A percentile compares a stretch with the other conserved stretches of the same genome.
Conservation (phyloP, 2,888 invertebrate genomes). For the Tetranychus piercei region DNA sequence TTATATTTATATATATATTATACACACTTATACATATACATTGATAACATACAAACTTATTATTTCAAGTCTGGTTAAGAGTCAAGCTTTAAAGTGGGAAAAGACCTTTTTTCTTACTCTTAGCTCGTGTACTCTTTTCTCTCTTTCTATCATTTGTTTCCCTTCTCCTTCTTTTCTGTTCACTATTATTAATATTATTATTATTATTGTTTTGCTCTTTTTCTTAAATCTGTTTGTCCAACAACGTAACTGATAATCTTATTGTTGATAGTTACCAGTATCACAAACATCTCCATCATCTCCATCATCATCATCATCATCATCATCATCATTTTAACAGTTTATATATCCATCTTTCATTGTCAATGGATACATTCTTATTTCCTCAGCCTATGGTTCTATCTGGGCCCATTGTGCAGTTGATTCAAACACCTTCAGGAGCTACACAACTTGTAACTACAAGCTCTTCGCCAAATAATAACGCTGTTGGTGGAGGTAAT, state of each 20-base stretch:
- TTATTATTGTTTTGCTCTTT: not conserved
- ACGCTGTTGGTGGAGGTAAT: not conserved
- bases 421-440: constrained; percentile 23
- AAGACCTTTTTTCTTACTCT: not conserved
- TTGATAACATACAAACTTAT: not conserved
- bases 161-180: not conserved
- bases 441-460: constrained; percentile 16
- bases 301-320: not conserved
- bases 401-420: constrained; percentile 25
- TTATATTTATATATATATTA: not conserved
- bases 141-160: not conserved
- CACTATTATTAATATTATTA: not conserved
- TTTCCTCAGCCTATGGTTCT: not conserved
- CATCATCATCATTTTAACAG: not conserved
- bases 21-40: not conserved
- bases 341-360: not conserved
- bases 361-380: constrained; percentile 6
- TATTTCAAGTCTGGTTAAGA: not conserved
- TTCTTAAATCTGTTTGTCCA: not conserved
- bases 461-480: constrained; percentile 4
- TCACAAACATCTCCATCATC: not conserved
- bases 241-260: not conserved
- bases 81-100: constrained; percentile 4
- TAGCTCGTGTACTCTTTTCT: not conserved
- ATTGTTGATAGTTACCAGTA: not conserved